phyloP scores from a whole-genome alignment of 2,888 invertebrate genomes.

The Epistrophe eligans region DNA sequence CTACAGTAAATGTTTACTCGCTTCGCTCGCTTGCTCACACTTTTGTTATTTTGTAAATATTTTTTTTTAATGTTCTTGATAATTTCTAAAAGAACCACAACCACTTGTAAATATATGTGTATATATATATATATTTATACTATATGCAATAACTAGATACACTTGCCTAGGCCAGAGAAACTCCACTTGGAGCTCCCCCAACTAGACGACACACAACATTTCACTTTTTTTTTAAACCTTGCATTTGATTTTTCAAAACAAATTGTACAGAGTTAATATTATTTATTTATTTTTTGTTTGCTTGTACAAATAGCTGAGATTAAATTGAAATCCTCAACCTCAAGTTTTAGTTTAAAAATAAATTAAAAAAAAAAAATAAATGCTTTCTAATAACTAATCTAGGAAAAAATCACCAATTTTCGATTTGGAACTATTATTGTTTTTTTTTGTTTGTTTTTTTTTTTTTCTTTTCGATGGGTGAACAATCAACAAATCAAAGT shows the following conservation, averaged over 20 bases:
- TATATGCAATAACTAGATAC: constrained; percentile 66
- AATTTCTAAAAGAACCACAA: constrained; percentile 83
- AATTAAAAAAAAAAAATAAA: constrained; percentile 44
- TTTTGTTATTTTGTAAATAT: constrained; percentile 23
- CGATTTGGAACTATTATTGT: constrained; percentile 44
- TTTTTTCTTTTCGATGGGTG: constrained; percentile 42
- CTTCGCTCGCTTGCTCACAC: constrained; percentile 41
- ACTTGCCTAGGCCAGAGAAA: constrained; percentile 38
- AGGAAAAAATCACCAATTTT: constrained; percentile 78
- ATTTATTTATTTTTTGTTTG: constrained; percentile 56
- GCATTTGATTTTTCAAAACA: constrained; percentile 57
- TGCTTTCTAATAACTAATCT: constrained; percentile 67
- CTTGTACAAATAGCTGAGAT: constrained; percentile 72
- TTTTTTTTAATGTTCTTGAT: constrained; percentile 49
- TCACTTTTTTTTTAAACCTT: constrained; percentile 41
- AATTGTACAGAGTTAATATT: constrained; percentile 76
- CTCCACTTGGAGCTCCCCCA: background rate
- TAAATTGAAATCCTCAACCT: constrained; percentile 69
- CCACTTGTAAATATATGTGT: constrained; percentile 81
- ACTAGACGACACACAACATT: constrained; percentile 56
- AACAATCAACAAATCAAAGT: constrained; percentile 55
- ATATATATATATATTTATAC: constrained; percentile 49
- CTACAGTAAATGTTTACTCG: constrained; percentile 26
- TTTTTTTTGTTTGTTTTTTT: constrained; percentile 30
- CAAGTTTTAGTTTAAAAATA: constrained; percentile 60